Evolutionary conservation across 2,113 vertebrate genomes (phyloP), one percentile per base, ranked within the genome.

Genomic region (Oncorhynchus tshawytscha): DNA sequence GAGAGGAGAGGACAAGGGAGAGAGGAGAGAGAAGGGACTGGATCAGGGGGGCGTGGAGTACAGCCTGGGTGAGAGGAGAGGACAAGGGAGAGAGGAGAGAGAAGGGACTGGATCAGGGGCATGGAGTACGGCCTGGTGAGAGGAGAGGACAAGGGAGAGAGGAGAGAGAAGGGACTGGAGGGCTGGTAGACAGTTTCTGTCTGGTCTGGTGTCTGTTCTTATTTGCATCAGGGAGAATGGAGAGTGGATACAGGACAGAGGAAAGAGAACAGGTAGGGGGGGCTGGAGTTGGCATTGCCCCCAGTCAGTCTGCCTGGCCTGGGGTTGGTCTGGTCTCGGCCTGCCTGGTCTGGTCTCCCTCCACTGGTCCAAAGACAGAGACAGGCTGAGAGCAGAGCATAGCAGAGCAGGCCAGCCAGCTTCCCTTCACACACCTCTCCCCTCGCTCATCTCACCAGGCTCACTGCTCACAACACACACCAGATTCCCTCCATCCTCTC

Each of bases 61-160:
- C 20, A 62, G 80, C 74, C 64, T 20, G 59, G 74, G n/a, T 80
- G 79, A 78, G 51, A 62, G 48, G 71, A 70, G 20, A n/a, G n/a
- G 18, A 3, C 5, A 49, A 39, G 18, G 68, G 39, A 70, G 68
- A 70, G 29, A 11, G 34, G 48, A 54, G 22, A 9, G 9, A 60
- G 60, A 69, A n/a, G 72, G 59, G 20, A 73, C 86, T 87, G 90
- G 85, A 90, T 74, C 84, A 82, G 18, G 57, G 31, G 31, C 18
- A 8, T 31, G 34, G 72, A 15, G 39, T 70, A 73, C 24, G 67
- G 80, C 74, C 64, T 20, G 54, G 74, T 80, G 79, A 78, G 51
- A 62, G 48, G 71, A 70, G 20, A 22, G n/a, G 18, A 3, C 5
- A 49, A 39, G 18, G 68, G 39, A 70, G 68, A 70, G 29, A 11